These are phyloP conservation scores for Deroplatys truncata DNA, from an alignment of 2,888 invertebrate genomes.

Conservation along the genomic window DNA sequence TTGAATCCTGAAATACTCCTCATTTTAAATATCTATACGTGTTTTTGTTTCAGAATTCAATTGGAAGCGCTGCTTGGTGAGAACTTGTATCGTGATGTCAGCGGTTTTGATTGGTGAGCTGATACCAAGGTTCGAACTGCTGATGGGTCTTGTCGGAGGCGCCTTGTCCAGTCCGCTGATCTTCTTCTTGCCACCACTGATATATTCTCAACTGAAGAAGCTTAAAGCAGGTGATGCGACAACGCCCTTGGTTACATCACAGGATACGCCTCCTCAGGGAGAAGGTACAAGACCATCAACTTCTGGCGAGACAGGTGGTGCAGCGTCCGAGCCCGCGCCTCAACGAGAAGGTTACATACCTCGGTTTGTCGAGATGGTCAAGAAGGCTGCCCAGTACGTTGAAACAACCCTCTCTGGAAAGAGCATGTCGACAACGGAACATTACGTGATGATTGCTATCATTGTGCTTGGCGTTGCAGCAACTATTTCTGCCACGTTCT, in stretches of 20 bases:
- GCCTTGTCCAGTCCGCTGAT: slow-evolving; percentile 78
- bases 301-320: neutral
- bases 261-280: neutral
- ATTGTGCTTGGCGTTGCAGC: neutral
- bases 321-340: no score
- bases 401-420: neutral
- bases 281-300: neutral
- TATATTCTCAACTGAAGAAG: slow-evolving; percentile 64
- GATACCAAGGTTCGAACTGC: slow-evolving; percentile 79
- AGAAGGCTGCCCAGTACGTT: neutral
- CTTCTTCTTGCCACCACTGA: slow-evolving; percentile 77
- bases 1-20: no score
- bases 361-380: neutral
- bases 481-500: neutral
- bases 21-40: neutral
- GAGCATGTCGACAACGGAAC: neutral
- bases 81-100: slow-evolving; percentile 64
- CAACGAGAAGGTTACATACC: neutral
- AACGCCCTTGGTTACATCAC: neutral
- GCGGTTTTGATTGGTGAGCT: slow-evolving; percentile 76
- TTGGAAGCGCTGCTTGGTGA: slow-evolving; percentile 63
- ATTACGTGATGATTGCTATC: neutral
- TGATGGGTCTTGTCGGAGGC: slow-evolving; percentile 83
- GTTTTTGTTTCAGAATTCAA: slow-evolving; percentile 62
- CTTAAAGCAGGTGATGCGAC: neutral